Percentiles rank a stretch among this genome's conserved stretches.
Conservation (phyloP, 2,113 vertebrate species). For the Chloropsis hardwickii region DNA sequence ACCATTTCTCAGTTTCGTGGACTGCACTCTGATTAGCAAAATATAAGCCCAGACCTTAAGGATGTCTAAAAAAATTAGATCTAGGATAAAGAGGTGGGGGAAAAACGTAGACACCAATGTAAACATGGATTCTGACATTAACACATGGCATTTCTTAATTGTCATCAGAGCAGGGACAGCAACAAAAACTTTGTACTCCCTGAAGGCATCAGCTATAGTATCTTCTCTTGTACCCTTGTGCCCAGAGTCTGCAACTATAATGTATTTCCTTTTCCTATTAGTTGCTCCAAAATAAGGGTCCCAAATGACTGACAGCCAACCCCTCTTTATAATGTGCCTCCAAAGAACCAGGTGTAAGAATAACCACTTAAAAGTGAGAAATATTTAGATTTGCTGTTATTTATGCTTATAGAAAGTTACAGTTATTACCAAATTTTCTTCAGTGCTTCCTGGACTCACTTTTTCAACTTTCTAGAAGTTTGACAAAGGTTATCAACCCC, state of each 20-base stretch:
- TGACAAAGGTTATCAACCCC: background rate
- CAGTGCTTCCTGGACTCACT: background rate
- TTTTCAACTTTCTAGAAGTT: background rate
- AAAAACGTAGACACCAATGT: fast-evolving
- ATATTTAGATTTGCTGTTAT: background rate
- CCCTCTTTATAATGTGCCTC: background rate
- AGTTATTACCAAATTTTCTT: background rate
- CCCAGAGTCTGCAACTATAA: background rate
- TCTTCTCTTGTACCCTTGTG: background rate
- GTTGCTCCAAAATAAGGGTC: background rate
- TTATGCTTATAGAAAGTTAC: background rate
- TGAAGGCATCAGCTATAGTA: background rate
- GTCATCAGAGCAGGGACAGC: background rate
- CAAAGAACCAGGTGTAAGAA: background rate
- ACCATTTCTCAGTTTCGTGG: background rate
- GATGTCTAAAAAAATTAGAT: background rate
- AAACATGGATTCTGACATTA: background rate
- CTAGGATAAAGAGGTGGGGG: background rate
- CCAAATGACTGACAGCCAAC: background rate
- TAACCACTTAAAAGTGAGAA: background rate
- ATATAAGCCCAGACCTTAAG: background rate
- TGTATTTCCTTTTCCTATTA: background rate
- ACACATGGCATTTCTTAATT: background rate
- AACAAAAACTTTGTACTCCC: background rate
- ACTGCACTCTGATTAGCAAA: background rate